A percentile compares a stretch with the other conserved stretches of the same genome.
These are phyloP conservation scores for Rhamnusium bicolor DNA, from an alignment of 2,888 invertebrate species.

Conservation along the genomic window DNA sequence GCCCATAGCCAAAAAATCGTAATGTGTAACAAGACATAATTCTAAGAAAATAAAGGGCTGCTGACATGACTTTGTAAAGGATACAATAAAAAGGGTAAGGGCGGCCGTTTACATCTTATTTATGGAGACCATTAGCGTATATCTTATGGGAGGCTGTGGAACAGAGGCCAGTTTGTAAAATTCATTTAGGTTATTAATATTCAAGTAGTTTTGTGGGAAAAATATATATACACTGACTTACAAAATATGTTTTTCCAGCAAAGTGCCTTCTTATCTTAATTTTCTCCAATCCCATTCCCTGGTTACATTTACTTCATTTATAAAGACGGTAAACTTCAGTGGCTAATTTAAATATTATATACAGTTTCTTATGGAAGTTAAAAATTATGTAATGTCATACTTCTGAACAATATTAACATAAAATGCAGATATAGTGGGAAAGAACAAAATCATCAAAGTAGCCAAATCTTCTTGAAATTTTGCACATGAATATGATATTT, in stretches of 20 bases:
- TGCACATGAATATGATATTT: no score
- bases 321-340: not conserved
- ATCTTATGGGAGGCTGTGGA: conserved; percentile 37
- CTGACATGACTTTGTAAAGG: conserved; percentile 16
- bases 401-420: no score
- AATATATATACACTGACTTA: conserved; percentile 20
- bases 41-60: not conserved
- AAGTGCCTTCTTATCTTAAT: conserved; percentile 1
- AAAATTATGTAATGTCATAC: no score
- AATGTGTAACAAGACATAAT: not conserved
- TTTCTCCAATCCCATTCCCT: not conserved
- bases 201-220: conserved; percentile 32
- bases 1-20: not conserved
- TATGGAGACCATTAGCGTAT: conserved; percentile 44
- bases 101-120: conserved; percentile 48
- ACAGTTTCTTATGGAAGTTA: not conserved
- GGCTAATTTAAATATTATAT: not conserved
- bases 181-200: conserved; percentile 46
- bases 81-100: conserved; percentile 31
- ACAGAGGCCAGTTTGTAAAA: conserved; percentile 31
- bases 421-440: no score
- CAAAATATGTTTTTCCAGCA: conserved; percentile 9
- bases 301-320: not conserved
- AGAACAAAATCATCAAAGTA: no score
- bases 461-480: no score